Base-by-base conservation (phyloP, 2,113 vertebrate species). In the Promerops cafer region DNA sequence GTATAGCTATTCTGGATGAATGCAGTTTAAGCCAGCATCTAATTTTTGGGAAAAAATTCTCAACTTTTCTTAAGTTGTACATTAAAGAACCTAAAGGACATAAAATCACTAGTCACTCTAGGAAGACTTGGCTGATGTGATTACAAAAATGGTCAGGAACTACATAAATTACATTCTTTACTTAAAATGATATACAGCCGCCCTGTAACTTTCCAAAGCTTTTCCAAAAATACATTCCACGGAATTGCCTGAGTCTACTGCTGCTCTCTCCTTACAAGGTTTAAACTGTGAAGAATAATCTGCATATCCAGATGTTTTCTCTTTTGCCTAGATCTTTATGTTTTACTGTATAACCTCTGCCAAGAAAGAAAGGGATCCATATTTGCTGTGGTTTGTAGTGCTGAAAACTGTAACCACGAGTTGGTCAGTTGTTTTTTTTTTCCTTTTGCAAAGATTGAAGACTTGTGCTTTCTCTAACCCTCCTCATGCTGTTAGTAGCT, bases 101-200 rank as follows among this genome's bases (percentile, higher is more conserved):
- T 90, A 96, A 92, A 90, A 81, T 96, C 79, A 89, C 88, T 89
- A 71, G 90, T 92, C 88, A 90, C 88, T 96, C 80, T 54, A 92
- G 88, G 90, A 94, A 90, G 76, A 44, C 53, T 71, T 93, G 90
- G 92, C 90, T 84, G 88, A 78, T 89, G 71, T 61, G 89, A 80
- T 94, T 94, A 90, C 33, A 79, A 69, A 87, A 93, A 76, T 93
- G 91, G 72, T 86, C 79, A 87, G 82, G 60, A 94, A 64, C 57
- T 79, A 50, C 89, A 90, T 70, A 94, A 83, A 91, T 92, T 42
- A 84, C 90, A 74, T 97, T 85, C 93, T 79, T 97, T 91, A 47
- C 76, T 87, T 68, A 71, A 16, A 16, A 76, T 68, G 83, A 92
- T 94, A 52, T 87, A 87, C 87, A 92, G 93, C 94, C 82, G 44